Base-by-base conservation (phyloP, 2,888 invertebrate species). In the Acrobasis suavella region DNA sequence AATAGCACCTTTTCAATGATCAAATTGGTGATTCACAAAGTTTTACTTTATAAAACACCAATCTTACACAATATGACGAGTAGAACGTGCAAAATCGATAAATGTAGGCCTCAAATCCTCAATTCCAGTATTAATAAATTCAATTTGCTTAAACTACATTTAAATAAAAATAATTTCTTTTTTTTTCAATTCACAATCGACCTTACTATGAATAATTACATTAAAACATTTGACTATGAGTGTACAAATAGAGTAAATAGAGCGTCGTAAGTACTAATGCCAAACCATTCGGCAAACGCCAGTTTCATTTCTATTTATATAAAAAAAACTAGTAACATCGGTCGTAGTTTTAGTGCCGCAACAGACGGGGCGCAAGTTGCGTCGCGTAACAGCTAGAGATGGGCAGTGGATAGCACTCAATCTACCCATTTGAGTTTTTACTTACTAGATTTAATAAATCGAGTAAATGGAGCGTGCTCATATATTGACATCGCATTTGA, bases 181-280 rank as follows among this genome's bases (percentile, higher is more conserved):
- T 7, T 62, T 50, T 42, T 12, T 51, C 17, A 42, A 62, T 51
- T 64, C 46, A 60, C 62, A 42, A 61, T 51, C 46, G n/a, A n/a
- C 49, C 58, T 62, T 64, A 39, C 51, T 63, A 64, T 62, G 14
- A 54, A 8, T 58, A 54, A 62, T 63, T 38, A 32, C 42, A 32
- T n/a, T 37, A 60, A 59, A 37, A 50, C 49, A 10, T 59, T 59
- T 37, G 10, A 37, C 49, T 49, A 58, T 22, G 14, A 17, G 32
- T 56, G n/a, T 62, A 54, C 59, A 55, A 42, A 52, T 46, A 51
- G n/a, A 14, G 39, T 56, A 17, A 32, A 58, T 50, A 67, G 60
- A 60, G 50, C n/a, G 62, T 52, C 32, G 49, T 72, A 74, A 72
- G 71, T 72, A 72, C 71, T 64, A 59, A 69, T 70, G 72, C 73